Base-by-base conservation (phyloP, 2,113 vertebrate species). In the Elephas maximus region DNA sequence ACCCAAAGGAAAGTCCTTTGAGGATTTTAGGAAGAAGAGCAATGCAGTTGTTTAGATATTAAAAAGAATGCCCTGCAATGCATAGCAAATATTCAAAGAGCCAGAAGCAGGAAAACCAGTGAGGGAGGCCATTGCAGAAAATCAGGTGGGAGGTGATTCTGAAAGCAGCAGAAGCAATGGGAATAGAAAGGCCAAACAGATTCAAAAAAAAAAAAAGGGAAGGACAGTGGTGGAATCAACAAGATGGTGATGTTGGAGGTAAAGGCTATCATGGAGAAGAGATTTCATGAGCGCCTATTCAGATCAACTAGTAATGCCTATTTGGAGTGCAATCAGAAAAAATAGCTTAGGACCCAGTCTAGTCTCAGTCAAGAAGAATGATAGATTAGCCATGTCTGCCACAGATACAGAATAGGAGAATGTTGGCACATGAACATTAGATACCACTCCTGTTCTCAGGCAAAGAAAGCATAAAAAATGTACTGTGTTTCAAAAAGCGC, bases 81-180 rank as follows among this genome's bases (percentile, higher is more conserved):
- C 41, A 26, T 24, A 88, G 41, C 65, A 93, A 81, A 57, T 79
- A 48, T n/a, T 12, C 24, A 80, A 11, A 74, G 18, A 26, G 0
- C n/a, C 24, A 81, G 26, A 93, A 74, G 51, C 60, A 92, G 69
- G 62, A 95, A 90, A 91, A 91, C 23, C 20, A 28, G 15, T 60
- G 45, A n/a, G 45, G 69, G 41, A 88, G 21, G 24, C 6, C 26
- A 28, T 6, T 48, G 28, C n/a, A 41, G 24, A 79, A 73, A 69
- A 62, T 62, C 76, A 24, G 12, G 30, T 74, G 45, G 79, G 76
- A 78, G 20, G n/a, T 33, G 6, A 57, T 6, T 8, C 91, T 83
- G 33, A 57, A 45, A 33, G 62, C 71, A 93, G 62, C 76, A 82
- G 48, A 89, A 79, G 45, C 67, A 87, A 21, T 45, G 57, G 45